Conservation (phyloP, 1,140 invertebrate species). For the Yoshiicerus persimilis region DNA sequence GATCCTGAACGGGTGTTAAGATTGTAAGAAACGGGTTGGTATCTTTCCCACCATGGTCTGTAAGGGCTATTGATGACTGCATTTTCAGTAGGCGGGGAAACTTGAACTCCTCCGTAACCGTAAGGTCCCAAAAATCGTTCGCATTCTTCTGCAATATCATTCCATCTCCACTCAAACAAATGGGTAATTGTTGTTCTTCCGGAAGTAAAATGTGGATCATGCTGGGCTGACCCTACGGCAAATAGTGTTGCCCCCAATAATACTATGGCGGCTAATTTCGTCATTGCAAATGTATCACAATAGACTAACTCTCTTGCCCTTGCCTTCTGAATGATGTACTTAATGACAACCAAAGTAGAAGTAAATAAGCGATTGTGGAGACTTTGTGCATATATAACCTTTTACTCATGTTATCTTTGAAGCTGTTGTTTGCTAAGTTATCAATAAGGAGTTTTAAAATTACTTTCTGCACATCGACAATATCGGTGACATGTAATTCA, state of each 20-base stretch:
- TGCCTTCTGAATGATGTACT: too few relatives aligned
- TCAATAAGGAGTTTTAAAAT: too few relatives aligned
- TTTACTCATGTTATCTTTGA: too few relatives aligned
- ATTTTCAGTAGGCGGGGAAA: slow-evolving; percentile 70
- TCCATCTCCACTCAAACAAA: slow-evolving; percentile 81
- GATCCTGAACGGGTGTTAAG: slow-evolving; percentile 74
- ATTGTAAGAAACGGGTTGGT: slow-evolving; percentile 85
- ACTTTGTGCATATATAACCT: too few relatives aligned
- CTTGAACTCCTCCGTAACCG: slow-evolving; percentile 77
- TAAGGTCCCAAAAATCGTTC: slow-evolving; percentile 74
- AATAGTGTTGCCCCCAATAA: neutral
- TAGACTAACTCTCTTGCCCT: too few relatives aligned
- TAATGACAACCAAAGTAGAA: too few relatives aligned
- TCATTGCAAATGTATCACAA: neutral
- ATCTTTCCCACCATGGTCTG: slow-evolving; percentile 81
- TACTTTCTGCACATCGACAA: too few relatives aligned
- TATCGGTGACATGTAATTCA: too few relatives aligned
- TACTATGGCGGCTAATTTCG: neutral
- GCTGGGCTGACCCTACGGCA: slow-evolving; percentile 53
- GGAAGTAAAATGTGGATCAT: slow-evolving; percentile 35
- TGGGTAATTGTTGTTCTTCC: slow-evolving; percentile 64
- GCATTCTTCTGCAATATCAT: slow-evolving; percentile 78
- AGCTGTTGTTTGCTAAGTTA: too few relatives aligned
- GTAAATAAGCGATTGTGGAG: too few relatives aligned
- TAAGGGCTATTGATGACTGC: slow-evolving; percentile 59